Base-by-base conservation (phyloP, 2,797 vertebrate species). In the Catamblyrhynchus diadema region DNA sequence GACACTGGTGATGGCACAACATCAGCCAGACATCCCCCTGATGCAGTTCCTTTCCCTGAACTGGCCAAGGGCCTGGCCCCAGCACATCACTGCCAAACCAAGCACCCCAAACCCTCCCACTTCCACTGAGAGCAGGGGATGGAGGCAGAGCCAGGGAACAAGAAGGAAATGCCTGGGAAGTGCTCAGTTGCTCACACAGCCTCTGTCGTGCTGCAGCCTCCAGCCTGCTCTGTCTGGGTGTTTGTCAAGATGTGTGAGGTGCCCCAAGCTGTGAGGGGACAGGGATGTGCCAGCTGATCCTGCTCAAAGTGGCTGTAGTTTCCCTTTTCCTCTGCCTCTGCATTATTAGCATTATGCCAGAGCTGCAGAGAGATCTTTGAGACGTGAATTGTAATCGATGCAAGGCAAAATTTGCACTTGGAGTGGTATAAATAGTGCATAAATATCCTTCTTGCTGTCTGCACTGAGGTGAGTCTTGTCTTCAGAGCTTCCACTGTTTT, bases 401-500 rank as follows among this genome's bases (percentile, higher is more conserved):
- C 69, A 71, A 89, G 53, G 75, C 67, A 83, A 94, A 93, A 86
- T 82, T 94, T 89, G 81, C 72, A 60, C 84, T 86, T 61, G 72
- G 61, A 88, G 72, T 64, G 61, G 57, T 87, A 91, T 92, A 93
- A 93, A 94, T 81, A 94, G 84, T 80, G 78, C 81, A 94, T 93
- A 89, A 88, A 83, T 92, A 84, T 86, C 79, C 51, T 91, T 62
- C 74, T 87, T 82, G 57, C 81, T 94, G 87, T 78, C 94, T 92
- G 69, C 48, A 23, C 78, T 39, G 83, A 88, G 92, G 83, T 92
- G 92, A 95, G 71, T 66, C 56, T 51, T 62, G 88, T 92, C 92
- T 96, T 92, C 81, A 93, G 71, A 96, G 32, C 86, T 96, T 91
- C 89, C 93, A 93, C 81, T 82, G n/a, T 5, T 57, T 81, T 87